Conservation (phyloP, 2,888 invertebrate species). For the Steinernema scapterisci region DNA sequence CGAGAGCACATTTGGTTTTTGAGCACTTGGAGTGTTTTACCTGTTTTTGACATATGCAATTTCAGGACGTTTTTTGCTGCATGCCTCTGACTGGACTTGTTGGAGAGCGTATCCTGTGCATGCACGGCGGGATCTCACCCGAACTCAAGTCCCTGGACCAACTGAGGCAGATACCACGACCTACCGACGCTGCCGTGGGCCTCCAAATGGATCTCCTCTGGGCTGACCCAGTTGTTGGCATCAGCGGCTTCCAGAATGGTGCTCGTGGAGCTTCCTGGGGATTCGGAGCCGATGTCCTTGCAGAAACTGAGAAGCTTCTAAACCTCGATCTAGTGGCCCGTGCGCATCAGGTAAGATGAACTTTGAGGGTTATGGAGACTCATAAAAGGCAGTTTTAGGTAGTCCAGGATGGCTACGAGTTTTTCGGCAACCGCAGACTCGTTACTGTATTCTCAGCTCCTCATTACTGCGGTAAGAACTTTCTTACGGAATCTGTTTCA, state of each 20-base stretch:
- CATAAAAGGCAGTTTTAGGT: too few relatives aligned
- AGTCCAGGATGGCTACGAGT: slow-evolving; percentile 27
- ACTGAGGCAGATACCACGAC: background rate
- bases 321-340: slow-evolving; percentile 67
- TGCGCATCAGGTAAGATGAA: slow-evolving; percentile 70
- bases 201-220: slow-evolving; percentile 10
- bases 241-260: background rate
- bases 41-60: background rate
- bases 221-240: background rate
- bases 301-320: background rate
- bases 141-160: slow-evolving; percentile 29
- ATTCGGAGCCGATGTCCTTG: background rate
- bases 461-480: slow-evolving; percentile 14
- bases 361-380: background rate
- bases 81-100: background rate
- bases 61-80: slow-evolving; percentile 20
- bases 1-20: too few relatives aligned
- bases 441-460: slow-evolving; percentile 30
- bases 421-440: slow-evolving; percentile 32
- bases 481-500: too few relatives aligned
- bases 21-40: too few relatives aligned
- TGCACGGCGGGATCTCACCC: slow-evolving; percentile 39
- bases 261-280: background rate
- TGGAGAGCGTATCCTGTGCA: slow-evolving; percentile 9
- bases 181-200: background rate